Percentiles rank a stretch among this genome's conserved stretches.
Evolutionary conservation across 2,113 vertebrate species (phyloP).

Genomic region (Caloenas nicobarica): DNA sequence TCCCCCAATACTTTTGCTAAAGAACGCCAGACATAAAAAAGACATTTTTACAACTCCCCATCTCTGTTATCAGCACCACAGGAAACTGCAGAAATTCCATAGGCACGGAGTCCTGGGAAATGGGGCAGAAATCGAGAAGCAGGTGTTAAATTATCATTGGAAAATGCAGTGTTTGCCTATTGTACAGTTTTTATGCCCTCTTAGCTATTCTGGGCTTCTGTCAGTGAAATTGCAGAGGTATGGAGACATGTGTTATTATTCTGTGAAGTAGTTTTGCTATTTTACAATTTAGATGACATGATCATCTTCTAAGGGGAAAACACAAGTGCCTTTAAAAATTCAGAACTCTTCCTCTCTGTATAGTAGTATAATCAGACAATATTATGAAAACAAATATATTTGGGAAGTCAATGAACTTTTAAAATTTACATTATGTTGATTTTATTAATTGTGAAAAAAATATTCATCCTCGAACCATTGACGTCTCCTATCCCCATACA

Average conservation of each 20-base stretch:
- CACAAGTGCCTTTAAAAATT: background rate
- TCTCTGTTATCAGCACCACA: constrained; percentile 44
- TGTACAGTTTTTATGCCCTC: background rate
- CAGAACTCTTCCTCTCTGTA: background rate
- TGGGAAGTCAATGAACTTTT: background rate
- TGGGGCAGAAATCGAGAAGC: constrained; percentile 9
- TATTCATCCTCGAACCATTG: background rate
- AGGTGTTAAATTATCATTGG: constrained; percentile 38
- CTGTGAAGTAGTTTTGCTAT: background rate
- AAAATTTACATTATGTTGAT: background rate
- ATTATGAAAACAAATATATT: background rate
- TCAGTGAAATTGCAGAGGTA: background rate
- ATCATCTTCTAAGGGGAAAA: background rate
- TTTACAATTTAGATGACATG: background rate
- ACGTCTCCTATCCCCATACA: background rate
- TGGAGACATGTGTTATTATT: background rate
- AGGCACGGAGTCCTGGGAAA: background rate
- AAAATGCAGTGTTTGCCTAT: background rate
- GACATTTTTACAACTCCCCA: constrained; percentile 49
- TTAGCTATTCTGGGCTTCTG: background rate
- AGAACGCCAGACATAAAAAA: constrained; percentile 37
- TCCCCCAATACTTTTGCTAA: constrained; percentile 35
- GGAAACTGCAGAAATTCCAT: constrained; percentile 34
- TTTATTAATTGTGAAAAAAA: background rate
- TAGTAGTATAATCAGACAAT: background rate